Evolutionary conservation across 2,113 vertebrate species (phyloP).

Genomic region (Tonatia bakeri): DNA sequence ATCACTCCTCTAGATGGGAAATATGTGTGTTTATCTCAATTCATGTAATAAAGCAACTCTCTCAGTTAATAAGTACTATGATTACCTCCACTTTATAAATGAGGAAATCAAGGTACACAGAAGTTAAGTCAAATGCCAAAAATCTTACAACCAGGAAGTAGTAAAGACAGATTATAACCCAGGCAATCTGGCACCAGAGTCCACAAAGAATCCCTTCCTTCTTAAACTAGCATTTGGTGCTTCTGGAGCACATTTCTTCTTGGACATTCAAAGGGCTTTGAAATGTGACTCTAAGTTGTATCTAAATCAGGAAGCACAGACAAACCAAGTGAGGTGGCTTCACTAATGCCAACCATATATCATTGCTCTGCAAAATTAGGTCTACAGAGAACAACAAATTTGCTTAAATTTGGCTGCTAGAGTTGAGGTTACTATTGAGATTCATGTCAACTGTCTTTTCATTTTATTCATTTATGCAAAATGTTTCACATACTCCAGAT

Average conservation of each 20-base stretch:
- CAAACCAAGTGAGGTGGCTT: neutral
- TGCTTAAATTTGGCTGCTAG: neutral
- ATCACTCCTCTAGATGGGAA: neutral
- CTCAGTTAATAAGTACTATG: neutral
- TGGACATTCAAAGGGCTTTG: neutral
- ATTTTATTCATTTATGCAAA: neutral
- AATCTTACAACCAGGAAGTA: neutral
- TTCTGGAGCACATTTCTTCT: neutral
- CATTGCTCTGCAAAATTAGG: neutral
- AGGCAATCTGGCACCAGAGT: neutral
- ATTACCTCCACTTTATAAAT: neutral
- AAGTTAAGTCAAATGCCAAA: neutral
- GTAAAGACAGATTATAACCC: neutral
- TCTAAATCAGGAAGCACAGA: neutral
- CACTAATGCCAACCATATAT: neutral
- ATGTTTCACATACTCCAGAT: neutral
- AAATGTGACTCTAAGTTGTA: neutral
- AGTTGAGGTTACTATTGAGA: neutral
- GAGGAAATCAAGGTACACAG: neutral
- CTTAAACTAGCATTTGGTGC: neutral
- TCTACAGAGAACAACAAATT: neutral
- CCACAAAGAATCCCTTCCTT: neutral
- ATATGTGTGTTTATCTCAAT: neutral
- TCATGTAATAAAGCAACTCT: neutral
- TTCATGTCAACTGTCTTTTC: neutral